These are phyloP conservation scores for Hippasteria phrygiana DNA, from an alignment of 53 echinoderm and acorn worm genomes.

Conservation along the genomic window DNA sequence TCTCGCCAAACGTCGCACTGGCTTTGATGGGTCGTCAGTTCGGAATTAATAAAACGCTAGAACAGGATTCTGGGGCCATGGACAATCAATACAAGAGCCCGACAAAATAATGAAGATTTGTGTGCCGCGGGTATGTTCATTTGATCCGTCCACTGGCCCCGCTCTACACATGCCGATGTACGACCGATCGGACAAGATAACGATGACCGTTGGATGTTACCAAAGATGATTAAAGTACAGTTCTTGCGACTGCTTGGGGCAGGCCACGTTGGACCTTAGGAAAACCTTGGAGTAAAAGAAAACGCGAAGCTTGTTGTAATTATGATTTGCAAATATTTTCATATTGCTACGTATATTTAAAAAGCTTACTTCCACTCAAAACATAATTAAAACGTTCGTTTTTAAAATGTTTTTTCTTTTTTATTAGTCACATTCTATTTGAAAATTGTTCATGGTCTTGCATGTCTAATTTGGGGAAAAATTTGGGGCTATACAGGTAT, in stretches of 20 bases:
- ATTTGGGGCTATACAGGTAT: no score
- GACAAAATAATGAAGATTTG: conserved; percentile 15
- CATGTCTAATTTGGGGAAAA: no score
- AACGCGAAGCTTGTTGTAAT: no score
- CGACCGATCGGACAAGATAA: conserved; percentile 6
- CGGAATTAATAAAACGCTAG: conserved; percentile 31
- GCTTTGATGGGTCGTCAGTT: background rate
- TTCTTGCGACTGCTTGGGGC: background rate
- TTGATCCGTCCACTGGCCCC: background rate
- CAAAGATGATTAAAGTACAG: conserved; percentile 21
- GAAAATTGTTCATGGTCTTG: no score
- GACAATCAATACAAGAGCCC: background rate
- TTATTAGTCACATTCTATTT: no score
- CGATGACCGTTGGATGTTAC: conserved; percentile 40
- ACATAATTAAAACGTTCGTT: no score
- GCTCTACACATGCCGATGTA: background rate
- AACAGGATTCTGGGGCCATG: conserved; percentile 4
- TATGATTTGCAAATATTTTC: no score
- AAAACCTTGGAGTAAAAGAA: background rate
- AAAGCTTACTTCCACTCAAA: no score
- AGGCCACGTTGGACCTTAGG: background rate
- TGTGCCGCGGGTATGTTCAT: conserved; percentile 19
- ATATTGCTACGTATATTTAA: no score
- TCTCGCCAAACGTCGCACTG: background rate
- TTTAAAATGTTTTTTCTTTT: no score